Conservation (phyloP, 1,140 invertebrate species). For the Probaryconus sp. region DNA sequence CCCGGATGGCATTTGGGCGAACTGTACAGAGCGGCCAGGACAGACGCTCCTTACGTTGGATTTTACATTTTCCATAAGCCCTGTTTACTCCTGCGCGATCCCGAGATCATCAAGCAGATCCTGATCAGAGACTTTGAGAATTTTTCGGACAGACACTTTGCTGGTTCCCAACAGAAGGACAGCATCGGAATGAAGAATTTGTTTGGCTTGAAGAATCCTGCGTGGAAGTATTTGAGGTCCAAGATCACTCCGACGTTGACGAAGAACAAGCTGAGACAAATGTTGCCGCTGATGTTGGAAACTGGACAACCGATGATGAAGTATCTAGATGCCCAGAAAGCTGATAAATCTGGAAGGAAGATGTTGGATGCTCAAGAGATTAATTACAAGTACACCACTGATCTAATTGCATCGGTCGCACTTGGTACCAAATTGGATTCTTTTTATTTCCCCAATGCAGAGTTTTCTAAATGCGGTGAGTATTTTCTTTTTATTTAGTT, state of each 20-base stretch:
- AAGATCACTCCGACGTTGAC: constrained; percentile 75
- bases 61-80: constrained; percentile 68
- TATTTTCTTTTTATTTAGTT: constrained; percentile 26
- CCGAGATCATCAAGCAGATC: constrained; percentile 70
- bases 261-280: constrained; percentile 74
- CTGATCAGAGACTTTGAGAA: constrained; percentile 78
- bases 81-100: constrained; percentile 62
- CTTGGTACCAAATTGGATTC: constrained; percentile 77
- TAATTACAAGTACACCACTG: constrained; percentile 77
- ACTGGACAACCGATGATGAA: constrained; percentile 65
- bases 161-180: constrained; percentile 61
- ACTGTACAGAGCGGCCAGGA: constrained; percentile 52
- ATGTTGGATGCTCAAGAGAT: constrained; percentile 74
- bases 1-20: constrained; percentile 73
- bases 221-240: constrained; percentile 75
- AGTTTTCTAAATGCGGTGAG: constrained; percentile 70
- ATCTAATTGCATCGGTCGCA: constrained; percentile 79
- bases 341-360: constrained; percentile 18
- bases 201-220: constrained; percentile 69
- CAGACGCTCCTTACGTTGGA: constrained; percentile 55
- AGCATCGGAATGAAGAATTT: constrained; percentile 68
- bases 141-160: constrained; percentile 76
- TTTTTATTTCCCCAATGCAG: constrained; percentile 71
- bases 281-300: constrained; percentile 77
- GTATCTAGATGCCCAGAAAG: constrained; percentile 48